Percentiles rank a stretch among this genome's conserved stretches.
These are phyloP conservation scores for Vultur gryphus DNA, from an alignment of 2,797 vertebrate genomes.

Conservation along the genomic window DNA sequence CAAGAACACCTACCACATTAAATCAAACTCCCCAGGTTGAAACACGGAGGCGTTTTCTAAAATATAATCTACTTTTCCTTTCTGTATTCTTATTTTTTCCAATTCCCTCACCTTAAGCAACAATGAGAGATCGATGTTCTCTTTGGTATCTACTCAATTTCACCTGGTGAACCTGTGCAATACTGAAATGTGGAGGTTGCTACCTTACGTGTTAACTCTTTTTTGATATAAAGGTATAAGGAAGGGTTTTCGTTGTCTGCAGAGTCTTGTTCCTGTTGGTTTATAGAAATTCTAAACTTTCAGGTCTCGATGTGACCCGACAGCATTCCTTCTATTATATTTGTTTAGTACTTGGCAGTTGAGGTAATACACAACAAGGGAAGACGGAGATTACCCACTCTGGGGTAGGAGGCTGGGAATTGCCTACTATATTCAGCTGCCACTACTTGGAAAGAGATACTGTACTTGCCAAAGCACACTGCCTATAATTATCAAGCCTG, in stretches of 20 bases:
- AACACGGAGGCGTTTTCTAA: neutral
- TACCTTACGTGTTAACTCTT: neutral
- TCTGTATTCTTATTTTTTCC: neutral
- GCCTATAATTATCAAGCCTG: neutral
- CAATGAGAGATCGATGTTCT: neutral
- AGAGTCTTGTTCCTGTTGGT: neutral
- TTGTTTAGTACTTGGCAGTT: neutral
- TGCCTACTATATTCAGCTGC: slow-evolving; percentile 19
- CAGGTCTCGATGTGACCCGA: neutral
- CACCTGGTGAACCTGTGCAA: neutral
- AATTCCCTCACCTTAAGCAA: neutral
- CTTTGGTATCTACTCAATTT: neutral
- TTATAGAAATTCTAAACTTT: neutral
- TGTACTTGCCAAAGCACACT: neutral
- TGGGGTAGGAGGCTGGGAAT: neutral
- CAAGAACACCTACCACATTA: neutral
- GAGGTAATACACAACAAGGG: neutral
- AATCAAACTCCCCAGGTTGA: neutral
- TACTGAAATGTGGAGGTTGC: neutral
- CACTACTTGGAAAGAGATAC: neutral
- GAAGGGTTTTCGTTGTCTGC: neutral
- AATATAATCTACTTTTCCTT: neutral
- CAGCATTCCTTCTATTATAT: neutral
- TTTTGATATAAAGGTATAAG: neutral
- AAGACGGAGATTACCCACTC: neutral